Evolutionary conservation across 2,113 vertebrate genomes (phyloP).

Genomic region (Capreolus pygargus): DNA sequence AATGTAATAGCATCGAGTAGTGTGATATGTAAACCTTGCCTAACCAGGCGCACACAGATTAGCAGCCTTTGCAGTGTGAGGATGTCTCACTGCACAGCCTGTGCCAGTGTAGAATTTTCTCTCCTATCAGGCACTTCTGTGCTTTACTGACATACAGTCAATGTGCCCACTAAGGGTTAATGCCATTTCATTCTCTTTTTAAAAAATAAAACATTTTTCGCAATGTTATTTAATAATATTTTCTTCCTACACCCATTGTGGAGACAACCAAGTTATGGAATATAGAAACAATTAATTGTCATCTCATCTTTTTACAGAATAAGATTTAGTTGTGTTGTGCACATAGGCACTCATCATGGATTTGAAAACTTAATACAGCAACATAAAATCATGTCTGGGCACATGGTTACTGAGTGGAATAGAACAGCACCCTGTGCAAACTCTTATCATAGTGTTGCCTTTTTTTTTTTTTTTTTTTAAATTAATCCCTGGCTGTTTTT

Average conservation of each 20-base stretch:
- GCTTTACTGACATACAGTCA: not conserved
- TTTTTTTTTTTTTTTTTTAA: not conserved
- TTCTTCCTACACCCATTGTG: not conserved
- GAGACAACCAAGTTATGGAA: not conserved
- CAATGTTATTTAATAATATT: not conserved
- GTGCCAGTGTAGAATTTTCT: too few relatives aligned
- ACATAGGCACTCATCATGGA: not conserved
- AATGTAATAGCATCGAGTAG: not conserved
- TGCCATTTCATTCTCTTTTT: not conserved
- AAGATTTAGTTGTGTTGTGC: not conserved
- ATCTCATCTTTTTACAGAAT: not conserved
- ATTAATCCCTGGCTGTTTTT: not conserved
- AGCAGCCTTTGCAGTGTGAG: not conserved
- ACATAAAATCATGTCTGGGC: not conserved
- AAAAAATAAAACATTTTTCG: not conserved
- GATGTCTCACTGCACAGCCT: too few relatives aligned
- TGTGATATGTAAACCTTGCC: not conserved
- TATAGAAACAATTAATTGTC: not conserved
- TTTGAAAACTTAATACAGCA: not conserved
- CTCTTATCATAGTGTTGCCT: accelerated
- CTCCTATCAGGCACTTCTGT: not conserved
- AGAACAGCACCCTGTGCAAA: accelerated
- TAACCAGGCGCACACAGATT: not conserved
- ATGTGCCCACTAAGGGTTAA: not conserved
- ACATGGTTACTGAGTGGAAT: not conserved